phyloP scores from a whole-genome alignment of 2,113 vertebrate species.

The Astatotilapia flaviijosephi region DNA sequence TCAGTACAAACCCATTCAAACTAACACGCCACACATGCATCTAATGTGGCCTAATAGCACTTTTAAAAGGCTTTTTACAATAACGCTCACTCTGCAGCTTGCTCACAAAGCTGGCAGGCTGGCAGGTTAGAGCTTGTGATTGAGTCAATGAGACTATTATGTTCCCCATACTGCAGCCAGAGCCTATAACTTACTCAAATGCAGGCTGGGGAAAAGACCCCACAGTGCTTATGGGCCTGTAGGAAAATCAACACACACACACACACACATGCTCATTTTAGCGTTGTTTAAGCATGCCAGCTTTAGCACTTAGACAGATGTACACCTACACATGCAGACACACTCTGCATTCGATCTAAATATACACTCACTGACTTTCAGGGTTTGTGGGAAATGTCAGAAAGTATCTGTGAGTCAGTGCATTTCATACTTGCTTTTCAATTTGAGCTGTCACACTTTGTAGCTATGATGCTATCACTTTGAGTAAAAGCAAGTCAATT shows the following conservation, averaged over 20 bases:
- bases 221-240: conserved; percentile 5
- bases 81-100: conserved; percentile 51
- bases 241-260: neutral
- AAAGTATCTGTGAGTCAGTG: neutral
- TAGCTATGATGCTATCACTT: neutral
- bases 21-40: neutral
- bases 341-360: neutral
- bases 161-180: conserved; percentile 36
- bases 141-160: conserved; percentile 62
- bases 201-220: conserved; percentile 10
- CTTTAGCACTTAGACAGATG: neutral
- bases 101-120: conserved; percentile 46
- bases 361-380: neutral
- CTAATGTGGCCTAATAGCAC: conserved; percentile 49
- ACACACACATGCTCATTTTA: neutral
- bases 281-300: neutral
- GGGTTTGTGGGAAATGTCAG: neutral
- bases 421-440: neutral
- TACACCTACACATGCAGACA: neutral
- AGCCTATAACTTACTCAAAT: conserved; percentile 43
- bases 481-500: neutral
- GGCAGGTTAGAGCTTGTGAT: conserved; percentile 39
- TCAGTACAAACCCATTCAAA: neutral
- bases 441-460: neutral
- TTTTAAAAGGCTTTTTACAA: conserved; percentile 64